A percentile compares a stretch with the other conserved stretches of the same genome.
phyloP scores from a whole-genome alignment of 1,140 invertebrate species.

The Colletes gigas region DNA sequence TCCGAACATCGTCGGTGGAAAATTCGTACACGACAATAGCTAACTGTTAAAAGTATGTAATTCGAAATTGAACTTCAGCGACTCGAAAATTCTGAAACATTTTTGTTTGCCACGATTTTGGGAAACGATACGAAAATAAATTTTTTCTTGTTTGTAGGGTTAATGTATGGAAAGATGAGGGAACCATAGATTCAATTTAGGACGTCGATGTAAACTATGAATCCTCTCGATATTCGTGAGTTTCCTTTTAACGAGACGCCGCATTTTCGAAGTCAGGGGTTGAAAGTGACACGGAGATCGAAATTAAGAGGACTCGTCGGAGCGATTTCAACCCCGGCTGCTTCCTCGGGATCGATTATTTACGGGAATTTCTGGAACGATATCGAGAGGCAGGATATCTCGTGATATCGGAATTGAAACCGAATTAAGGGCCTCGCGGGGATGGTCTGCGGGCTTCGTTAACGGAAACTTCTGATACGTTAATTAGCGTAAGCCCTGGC shows the following conservation, averaged over 20 bases:
- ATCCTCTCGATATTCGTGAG: neutral
- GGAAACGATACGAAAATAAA: too few relatives aligned
- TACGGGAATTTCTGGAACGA: neutral
- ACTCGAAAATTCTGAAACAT: too few relatives aligned
- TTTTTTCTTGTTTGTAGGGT: too few relatives aligned
- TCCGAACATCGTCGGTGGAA: too few relatives aligned
- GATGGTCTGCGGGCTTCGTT: conserved; percentile 17
- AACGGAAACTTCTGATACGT: conserved; percentile 11
- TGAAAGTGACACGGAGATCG: neutral
- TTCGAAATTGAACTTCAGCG: too few relatives aligned
- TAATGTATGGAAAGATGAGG: too few relatives aligned
- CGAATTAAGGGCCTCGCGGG: conserved; percentile 12
- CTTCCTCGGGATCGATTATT: conserved; percentile 9
- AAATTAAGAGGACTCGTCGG: conserved; percentile 5
- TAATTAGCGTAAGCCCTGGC: neutral
- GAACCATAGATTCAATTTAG: too few relatives aligned
- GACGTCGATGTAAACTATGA: too few relatives aligned
- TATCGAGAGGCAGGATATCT: conserved; percentile 4
- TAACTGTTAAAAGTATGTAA: too few relatives aligned
- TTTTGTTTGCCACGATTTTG: too few relatives aligned
- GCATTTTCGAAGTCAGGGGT: conserved; percentile 6
- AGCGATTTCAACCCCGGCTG: neutral
- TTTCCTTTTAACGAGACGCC: neutral
- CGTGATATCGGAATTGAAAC: conserved; percentile 23
- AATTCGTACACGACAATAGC: too few relatives aligned